These are phyloP conservation scores for Periophthalmus modestus DNA, from an alignment of 2,113 vertebrate genomes.

Conservation along the genomic window DNA sequence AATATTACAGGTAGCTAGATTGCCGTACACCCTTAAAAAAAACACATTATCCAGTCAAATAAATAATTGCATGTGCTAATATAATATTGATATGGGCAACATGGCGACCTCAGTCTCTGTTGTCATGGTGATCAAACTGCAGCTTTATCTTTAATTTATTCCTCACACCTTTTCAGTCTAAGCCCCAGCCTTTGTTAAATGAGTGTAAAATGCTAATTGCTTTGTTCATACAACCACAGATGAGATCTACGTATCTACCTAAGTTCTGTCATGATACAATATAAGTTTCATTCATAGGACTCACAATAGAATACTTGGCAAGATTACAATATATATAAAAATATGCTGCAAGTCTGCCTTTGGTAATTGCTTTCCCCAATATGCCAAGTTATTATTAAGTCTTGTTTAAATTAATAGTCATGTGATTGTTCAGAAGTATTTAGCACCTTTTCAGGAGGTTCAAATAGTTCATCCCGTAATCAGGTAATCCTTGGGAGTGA, in stretches of 20 bases:
- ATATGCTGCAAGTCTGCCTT: too few relatives aligned
- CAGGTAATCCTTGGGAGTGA: too few relatives aligned
- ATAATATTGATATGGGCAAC: not conserved
- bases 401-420: too few relatives aligned
- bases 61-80: not conserved
- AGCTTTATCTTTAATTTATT: conserved; percentile 30
- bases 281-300: too few relatives aligned
- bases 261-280: too few relatives aligned
- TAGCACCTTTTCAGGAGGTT: too few relatives aligned
- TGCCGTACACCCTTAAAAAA: not conserved
- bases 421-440: too few relatives aligned
- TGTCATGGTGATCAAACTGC: conserved; percentile 38
- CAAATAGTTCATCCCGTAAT: too few relatives aligned
- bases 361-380: too few relatives aligned
- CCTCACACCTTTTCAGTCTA: conserved; percentile 53
- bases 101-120: not conserved
- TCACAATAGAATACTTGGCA: too few relatives aligned
- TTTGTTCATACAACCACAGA: conserved; percentile 68
- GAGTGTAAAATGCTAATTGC: conserved; percentile 69
- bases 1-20: not conserved
- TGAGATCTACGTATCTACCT: conserved; percentile 50
- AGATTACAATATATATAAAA: too few relatives aligned
- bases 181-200: conserved; percentile 64
- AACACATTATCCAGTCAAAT: not conserved
- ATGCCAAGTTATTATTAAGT: too few relatives aligned